A percentile compares a stretch with the other conserved stretches of the same genome.
Evolutionary conservation across 2,797 vertebrate species (phyloP).

Genomic region (Sebastes taczanowskii): DNA sequence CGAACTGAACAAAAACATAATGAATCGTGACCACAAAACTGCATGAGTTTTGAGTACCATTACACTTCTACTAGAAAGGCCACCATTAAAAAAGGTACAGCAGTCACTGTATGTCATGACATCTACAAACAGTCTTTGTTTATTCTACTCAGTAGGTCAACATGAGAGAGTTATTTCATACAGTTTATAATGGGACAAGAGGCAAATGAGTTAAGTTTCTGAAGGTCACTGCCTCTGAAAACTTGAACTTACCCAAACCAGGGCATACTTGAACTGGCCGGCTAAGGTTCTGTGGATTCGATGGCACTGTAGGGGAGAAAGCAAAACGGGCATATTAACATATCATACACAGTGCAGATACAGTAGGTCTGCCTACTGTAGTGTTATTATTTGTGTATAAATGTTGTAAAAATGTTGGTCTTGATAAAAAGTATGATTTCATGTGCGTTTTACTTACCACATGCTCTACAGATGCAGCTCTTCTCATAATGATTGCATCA

Average conservation of each 20-base stretch:
- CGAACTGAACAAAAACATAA: background rate
- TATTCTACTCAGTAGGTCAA: background rate
- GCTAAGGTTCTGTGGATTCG: slow-evolving; percentile 95
- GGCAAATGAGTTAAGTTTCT: background rate
- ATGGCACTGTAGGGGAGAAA: slow-evolving; percentile 87
- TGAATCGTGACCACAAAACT: background rate
- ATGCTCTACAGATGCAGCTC: slow-evolving; percentile 93
- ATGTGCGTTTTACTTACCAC: slow-evolving; percentile 83
- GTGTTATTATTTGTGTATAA: background rate
- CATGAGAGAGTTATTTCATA: background rate
- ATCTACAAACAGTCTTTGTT: background rate
- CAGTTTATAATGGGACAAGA: background rate
- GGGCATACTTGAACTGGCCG: slow-evolving; percentile 97
- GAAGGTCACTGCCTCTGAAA: background rate
- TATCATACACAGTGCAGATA: background rate
- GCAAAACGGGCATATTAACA: background rate
- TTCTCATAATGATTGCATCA: slow-evolving; percentile 96
- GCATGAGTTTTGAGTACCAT: background rate
- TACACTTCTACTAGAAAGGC: background rate
- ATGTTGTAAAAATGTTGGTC: background rate
- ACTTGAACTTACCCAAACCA: slow-evolving; percentile 90
- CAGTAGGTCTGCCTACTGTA: background rate
- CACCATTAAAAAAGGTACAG: background rate
- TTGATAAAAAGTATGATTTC: background rate
- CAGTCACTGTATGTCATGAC: background rate